Base-by-base conservation (phyloP, 1,140 invertebrate species). In the Hyphantria cunea region DNA sequence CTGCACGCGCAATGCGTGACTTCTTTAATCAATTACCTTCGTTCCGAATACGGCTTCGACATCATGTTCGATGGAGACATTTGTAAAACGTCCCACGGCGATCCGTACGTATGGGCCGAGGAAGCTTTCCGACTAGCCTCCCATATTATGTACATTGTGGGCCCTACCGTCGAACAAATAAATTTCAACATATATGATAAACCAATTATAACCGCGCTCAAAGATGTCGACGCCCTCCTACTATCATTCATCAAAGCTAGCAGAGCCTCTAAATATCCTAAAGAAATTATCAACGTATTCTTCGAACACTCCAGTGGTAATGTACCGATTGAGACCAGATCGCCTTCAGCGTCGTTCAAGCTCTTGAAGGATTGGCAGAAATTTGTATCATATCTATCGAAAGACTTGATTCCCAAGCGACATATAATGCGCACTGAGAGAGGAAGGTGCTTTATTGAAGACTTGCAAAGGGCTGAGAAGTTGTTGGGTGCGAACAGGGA, bases 101-200 rank as follows among this genome's bases (percentile, higher is more conserved):
- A 90, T 53, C 88, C 88, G 0, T 83, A 78, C 60, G 65, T 82
- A 11, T 90, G 88, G 88, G 82, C 84, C 0, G 71, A 79, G 6
- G 81, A 89, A 9, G 81, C 85, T 0, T 75, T 86, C 53, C 58
- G 67, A 12, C 45, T 80, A 0, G 70, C 84, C 11, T 76, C 80
- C 0, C 82, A 90, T n/a, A 55, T 89, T 0, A 58, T 90, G 6
- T 89, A 89, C 66, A 63, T 88, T 6, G 84, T 86, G 0, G 84
- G 88, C 0, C 86, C 88, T 0, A 65, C 81, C 0, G 80, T 84
- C 34, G 72, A 83, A 44, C 69, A 73, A 0, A 84, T 75, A 0
- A 87, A 83, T 73, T 80, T 78, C 48, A 88, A 78, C 39, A 89
- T 88, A n/a, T 90, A 88, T 25, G 85, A 88, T 13, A 80, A 85